Conservation (phyloP, 1,140 invertebrate genomes). For the Drosophila bocki region DNA sequence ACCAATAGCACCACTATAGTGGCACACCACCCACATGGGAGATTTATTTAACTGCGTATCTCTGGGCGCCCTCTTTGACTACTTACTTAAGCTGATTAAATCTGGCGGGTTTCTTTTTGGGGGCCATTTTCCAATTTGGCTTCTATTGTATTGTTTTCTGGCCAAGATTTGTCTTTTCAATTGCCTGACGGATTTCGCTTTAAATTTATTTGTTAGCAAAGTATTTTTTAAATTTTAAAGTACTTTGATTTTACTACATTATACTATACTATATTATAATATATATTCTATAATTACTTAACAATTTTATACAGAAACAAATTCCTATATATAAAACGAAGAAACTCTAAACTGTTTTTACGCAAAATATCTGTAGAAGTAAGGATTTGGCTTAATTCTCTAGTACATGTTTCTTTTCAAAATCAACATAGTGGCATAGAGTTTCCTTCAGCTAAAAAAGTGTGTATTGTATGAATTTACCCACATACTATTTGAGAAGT, state of each 20-base stretch:
- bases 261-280: neutral
- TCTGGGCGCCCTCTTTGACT: slow-evolving; percentile 16
- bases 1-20: slow-evolving; percentile 30
- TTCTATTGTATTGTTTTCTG: slow-evolving; percentile 7
- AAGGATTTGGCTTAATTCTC: neutral
- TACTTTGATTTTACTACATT: neutral
- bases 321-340: neutral
- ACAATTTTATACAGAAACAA: neutral
- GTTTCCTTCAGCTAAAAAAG: neutral
- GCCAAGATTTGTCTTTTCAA: slow-evolving; percentile 5
- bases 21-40: slow-evolving; percentile 31
- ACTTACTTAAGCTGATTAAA: slow-evolving; percentile 50
- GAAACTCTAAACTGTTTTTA: neutral
- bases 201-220: neutral
- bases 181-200: neutral
- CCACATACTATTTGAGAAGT: neutral
- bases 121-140: slow-evolving; percentile 17
- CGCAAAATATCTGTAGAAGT: neutral
- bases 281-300: no score
- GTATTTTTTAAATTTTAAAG: no score
- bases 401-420: neutral
- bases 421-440: neutral
- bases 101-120: slow-evolving; percentile 20
- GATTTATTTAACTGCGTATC: slow-evolving; percentile 51
- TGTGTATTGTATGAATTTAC: neutral